Evolutionary conservation across 1,140 invertebrate species (phyloP).

Genomic region (Drosophila repleta): DNA sequence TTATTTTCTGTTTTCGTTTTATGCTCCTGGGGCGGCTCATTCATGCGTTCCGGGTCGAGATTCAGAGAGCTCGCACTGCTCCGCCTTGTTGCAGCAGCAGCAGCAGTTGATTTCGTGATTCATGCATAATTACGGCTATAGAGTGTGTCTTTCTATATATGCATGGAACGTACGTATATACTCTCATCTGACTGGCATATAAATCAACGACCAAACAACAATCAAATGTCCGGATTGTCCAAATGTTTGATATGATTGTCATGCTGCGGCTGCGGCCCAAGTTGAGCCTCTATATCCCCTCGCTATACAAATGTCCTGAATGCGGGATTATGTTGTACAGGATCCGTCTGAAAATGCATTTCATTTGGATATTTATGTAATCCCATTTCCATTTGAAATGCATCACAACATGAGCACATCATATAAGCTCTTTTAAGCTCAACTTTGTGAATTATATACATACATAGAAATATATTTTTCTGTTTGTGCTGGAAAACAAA

Average conservation of each 20-base stretch:
- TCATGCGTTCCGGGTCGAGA: conserved; percentile 68
- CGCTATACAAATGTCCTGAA: not conserved
- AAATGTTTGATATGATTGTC: conserved; percentile 30
- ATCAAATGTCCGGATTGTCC: conserved; percentile 32
- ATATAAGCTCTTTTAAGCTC: not conserved
- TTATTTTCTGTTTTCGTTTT: too few species aligned
- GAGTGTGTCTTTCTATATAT: conserved; percentile 43
- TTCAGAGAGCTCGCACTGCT: conserved; percentile 22
- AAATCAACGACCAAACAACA: conserved; percentile 32
- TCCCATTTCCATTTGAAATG: conserved; percentile 1
- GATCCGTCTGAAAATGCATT: not conserved
- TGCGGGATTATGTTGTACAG: not conserved
- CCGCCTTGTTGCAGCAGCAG: conserved; percentile 1
- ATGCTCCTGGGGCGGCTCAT: conserved; percentile 49
- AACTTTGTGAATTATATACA: not conserved
- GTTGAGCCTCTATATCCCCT: conserved; percentile 1
- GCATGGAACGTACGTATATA: conserved; percentile 41
- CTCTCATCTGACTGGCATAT: conserved; percentile 55
- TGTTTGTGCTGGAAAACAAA: too few species aligned
- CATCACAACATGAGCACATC: not conserved
- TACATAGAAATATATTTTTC: too few species aligned
- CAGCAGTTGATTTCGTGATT: conserved; percentile 71
- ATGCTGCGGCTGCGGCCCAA: not conserved
- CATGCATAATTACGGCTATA: conserved; percentile 71
- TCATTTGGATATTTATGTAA: conserved; percentile 1